phyloP scores from a whole-genome alignment of 2,113 vertebrate genomes.

The Chamaea fasciata region DNA sequence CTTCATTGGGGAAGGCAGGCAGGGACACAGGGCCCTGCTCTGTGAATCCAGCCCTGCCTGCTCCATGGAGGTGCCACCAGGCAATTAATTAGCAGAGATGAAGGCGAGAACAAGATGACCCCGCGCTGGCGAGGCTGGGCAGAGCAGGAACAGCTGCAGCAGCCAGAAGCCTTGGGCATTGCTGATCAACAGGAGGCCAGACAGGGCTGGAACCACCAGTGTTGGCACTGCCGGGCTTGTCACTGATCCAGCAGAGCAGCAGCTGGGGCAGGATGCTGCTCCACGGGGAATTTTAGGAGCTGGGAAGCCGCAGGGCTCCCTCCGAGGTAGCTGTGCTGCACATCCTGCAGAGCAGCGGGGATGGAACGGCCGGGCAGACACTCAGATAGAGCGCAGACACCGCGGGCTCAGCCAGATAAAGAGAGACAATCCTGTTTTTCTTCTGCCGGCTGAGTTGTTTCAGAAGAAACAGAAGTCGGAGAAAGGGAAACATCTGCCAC shows the following conservation, averaged over 20 bases:
- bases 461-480: not conserved
- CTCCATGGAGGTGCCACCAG: not conserved
- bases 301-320: not conserved
- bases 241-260: not conserved
- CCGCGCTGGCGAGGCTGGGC: not conserved
- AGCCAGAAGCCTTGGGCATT: not conserved
- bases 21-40: not conserved
- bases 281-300: not conserved
- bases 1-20: not conserved
- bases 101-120: not conserved
- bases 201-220: not conserved
- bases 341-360: rapidly evolving
- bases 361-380: rapidly evolving
- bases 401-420: not conserved
- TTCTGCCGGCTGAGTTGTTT: not conserved
- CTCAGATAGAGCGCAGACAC: not conserved
- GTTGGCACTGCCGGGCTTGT: not conserved
- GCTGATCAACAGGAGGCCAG: not conserved
- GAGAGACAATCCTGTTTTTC: not conserved
- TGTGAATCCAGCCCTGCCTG: not conserved
- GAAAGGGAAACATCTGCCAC: slow-evolving; percentile 15
- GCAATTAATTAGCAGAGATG: slow-evolving; percentile 6
- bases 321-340: not conserved
- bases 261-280: not conserved
- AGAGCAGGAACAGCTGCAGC: not conserved